These are phyloP conservation scores for Nomada goodeniana DNA, from an alignment of 2,888 invertebrate species.

Conservation along the genomic window DNA sequence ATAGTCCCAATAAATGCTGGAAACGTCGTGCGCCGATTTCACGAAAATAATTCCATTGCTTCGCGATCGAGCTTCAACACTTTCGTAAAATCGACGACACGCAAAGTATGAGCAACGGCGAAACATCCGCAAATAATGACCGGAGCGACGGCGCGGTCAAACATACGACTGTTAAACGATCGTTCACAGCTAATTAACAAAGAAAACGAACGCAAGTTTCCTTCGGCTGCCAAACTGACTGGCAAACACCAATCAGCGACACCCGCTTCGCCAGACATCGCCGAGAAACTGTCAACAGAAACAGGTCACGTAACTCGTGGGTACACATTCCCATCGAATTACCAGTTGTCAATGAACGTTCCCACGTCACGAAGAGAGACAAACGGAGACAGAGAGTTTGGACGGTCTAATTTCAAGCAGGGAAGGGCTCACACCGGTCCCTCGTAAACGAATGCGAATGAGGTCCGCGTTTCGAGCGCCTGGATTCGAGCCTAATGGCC, in stretches of 20 bases:
- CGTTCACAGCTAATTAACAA: not conserved
- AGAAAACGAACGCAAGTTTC: not conserved
- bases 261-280: not conserved
- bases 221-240: not conserved
- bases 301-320: conserved; percentile 2
- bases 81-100: no score
- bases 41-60: no score
- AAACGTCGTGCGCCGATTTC: no score
- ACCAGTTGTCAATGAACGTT: conserved; percentile 13
- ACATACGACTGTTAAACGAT: no score
- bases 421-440: not conserved
- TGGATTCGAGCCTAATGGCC: conserved; percentile 71
- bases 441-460: conserved; percentile 45
- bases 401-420: conserved; percentile 23
- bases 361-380: not conserved
- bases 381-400: not conserved
- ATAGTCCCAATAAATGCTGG: no score
- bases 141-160: no score
- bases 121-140: no score
- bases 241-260: not conserved
- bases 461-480: conserved; percentile 47
- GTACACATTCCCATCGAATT: conserved; percentile 7
- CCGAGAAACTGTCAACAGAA: conserved; percentile 10
- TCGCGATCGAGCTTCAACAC: no score
- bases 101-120: no score